Percentiles rank a stretch among this genome's conserved stretches.
Evolutionary conservation across 64 coral and sea anemone genomes (phyloP).

Genomic region (Trachythela sp.): DNA sequence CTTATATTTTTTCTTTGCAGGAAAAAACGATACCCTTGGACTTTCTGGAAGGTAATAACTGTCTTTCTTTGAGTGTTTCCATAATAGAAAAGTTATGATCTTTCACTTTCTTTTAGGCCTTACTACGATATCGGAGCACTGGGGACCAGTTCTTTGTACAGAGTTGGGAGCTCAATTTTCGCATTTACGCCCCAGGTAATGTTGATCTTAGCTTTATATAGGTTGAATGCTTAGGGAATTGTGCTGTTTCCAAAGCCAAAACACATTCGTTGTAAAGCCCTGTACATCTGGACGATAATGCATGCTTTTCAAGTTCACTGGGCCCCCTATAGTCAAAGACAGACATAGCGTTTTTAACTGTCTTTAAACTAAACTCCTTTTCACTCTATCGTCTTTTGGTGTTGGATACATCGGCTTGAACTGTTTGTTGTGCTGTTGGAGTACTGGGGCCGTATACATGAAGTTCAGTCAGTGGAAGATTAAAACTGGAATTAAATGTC

Average conservation of each 20-base stretch:
- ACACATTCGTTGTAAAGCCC: no score
- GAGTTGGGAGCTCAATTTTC: constrained; percentile 77
- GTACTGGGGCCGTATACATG: no score
- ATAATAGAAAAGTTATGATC: not conserved
- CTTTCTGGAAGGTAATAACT: constrained; percentile 67
- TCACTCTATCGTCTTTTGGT: no score
- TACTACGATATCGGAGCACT: constrained; percentile 87
- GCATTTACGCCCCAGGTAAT: constrained; percentile 88
- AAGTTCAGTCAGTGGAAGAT: no score
- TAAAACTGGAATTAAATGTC: no score
- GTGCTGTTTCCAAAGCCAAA: not conserved
- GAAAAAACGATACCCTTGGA: constrained; percentile 61
- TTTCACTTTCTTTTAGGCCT: constrained; percentile 46
- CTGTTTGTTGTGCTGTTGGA: no score
- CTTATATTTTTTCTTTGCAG: constrained; percentile 24
- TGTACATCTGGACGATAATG: no score
- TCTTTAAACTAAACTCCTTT: no score
- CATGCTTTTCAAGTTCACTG: no score
- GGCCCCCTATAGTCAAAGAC: no score
- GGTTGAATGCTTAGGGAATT: not conserved
- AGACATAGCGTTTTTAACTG: no score
- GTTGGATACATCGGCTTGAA: no score
- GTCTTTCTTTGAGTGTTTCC: not conserved
- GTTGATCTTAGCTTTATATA: not conserved
- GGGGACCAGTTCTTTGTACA: constrained; percentile 81